phyloP scores from a whole-genome alignment of 37 sponge, comb jelly and placozoan species.

The Diacarnus erythraeanus region DNA sequence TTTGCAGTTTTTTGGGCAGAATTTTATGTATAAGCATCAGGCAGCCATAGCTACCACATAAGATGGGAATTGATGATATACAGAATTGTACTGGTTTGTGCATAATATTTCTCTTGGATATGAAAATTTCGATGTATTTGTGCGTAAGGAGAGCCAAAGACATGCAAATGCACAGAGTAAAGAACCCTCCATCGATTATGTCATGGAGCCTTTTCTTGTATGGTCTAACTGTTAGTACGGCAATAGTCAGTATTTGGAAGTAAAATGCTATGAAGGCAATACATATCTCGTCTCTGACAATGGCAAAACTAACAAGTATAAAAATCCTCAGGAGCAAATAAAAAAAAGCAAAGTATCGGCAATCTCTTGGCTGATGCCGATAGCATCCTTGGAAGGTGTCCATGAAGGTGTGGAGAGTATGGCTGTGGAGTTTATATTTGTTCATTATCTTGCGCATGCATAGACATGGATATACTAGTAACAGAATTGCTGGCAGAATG shows the following conservation, averaged over 20 bases:
- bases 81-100: too few species aligned
- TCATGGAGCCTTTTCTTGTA: constrained; percentile 56
- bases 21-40: not conserved
- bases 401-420: not conserved
- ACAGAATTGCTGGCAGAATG: not conserved
- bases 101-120: too few species aligned
- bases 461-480: not conserved
- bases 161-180: not conserved
- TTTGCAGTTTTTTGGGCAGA: not conserved
- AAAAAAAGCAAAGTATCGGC: not conserved
- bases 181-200: constrained; percentile 44
- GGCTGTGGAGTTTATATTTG: not conserved
- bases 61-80: too few species aligned
- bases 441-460: not conserved
- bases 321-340: not conserved
- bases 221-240: not conserved
- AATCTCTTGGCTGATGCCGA: not conserved
- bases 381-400: constrained; percentile 15
- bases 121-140: not conserved
- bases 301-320: not conserved
- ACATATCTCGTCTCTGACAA: not conserved
- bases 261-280: not conserved
- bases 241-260: not conserved
- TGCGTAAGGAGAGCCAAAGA: not conserved
- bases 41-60: too few species aligned